Evolutionary conservation across 2,888 invertebrate species (phyloP), one percentile per base, ranked within the genome.

Genomic region (Cerceris rybyensis): DNA sequence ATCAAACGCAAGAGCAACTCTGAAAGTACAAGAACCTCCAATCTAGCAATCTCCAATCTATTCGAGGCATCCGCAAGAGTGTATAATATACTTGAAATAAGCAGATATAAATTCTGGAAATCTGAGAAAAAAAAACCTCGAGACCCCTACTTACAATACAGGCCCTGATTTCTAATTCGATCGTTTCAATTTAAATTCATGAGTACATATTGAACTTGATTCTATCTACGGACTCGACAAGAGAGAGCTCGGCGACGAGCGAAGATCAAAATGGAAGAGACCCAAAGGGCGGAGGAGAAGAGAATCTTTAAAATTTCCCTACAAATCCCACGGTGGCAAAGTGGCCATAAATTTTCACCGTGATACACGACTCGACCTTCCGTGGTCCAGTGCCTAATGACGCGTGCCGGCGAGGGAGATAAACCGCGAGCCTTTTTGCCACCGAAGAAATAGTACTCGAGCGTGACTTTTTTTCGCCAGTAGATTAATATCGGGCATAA

Each of bases 351-450:
- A 78, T 71, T 42, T n/a, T 11, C 57, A 0, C 0, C 6, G 46
- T 39, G 63, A 71, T 68, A 39, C 64, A 76, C 50, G 8, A 28
- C 59, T 67, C 46, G 16, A 57, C 57, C 59, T 66, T 60, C 39
- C 60, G 72, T 57, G 55, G 28, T 17, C 63, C 70, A 66, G 64
- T 71, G 70, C 74, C 78, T 74, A 80, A 80, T 75, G 80, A 80
- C 78, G 80, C 64, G 70, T 75, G 70, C 50, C 60, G 57, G 49
- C 50, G 57, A 78, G 68, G 61, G 74, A 80, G 80, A 80, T 78
- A 74, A 74, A 80, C 70, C 78, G 63, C 17, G 60, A 0, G 14
- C n/a, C 28, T 71, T 78, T 68, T 76, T 71, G 43, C 7, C 28
- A n/a, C 9, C 4, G 17, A 67, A 70, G 50, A 78, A 68, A 67